Conservation (phyloP, 2,797 vertebrate species). For the Diplodus sargus region DNA sequence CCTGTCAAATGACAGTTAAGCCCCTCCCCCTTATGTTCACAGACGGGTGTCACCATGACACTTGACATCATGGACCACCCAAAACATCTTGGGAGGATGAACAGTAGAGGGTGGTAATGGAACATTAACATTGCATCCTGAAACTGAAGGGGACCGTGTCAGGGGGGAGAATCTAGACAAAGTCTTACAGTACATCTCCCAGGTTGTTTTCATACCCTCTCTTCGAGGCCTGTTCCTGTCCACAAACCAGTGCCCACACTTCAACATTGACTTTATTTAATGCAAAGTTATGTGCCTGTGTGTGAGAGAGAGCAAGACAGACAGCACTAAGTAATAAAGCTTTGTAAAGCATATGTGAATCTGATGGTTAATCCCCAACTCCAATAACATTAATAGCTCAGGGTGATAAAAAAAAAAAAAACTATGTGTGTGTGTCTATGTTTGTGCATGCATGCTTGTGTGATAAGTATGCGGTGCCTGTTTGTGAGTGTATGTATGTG, state of each 20-base stretch:
- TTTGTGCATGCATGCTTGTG: slow-evolving; percentile 44
- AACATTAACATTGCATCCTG: slow-evolving; percentile 42
- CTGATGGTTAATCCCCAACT: slow-evolving; percentile 80
- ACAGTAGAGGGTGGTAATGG: slow-evolving; percentile 79
- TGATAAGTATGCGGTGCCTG: slow-evolving; percentile 55
- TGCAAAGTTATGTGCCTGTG: slow-evolving; percentile 33
- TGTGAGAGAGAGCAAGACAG: slow-evolving; percentile 42
- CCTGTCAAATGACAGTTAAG: slow-evolving; percentile 26
- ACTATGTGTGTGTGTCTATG: slow-evolving; percentile 49
- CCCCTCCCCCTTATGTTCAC: slow-evolving; percentile 8
- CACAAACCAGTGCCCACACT: slow-evolving; percentile 3
- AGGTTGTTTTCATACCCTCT: neutral
- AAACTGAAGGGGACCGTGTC: neutral
- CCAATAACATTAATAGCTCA: slow-evolving; percentile 82
- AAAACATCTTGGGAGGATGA: slow-evolving; percentile 65
- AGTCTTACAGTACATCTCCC: neutral
- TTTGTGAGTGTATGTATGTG: slow-evolving; percentile 45
- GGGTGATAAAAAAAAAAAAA: slow-evolving; percentile 61
- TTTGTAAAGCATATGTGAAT: slow-evolving; percentile 84
- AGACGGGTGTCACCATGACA: slow-evolving; percentile 41
- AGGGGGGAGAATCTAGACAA: neutral
- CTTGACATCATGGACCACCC: slow-evolving; percentile 52
- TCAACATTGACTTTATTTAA: slow-evolving; percentile 46
- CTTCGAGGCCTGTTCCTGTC: slow-evolving; percentile 13
- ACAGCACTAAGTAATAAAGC: slow-evolving; percentile 71